Conservation (phyloP, 2,797 vertebrate species). For the Lepilemur ruficaudatus region DNA sequence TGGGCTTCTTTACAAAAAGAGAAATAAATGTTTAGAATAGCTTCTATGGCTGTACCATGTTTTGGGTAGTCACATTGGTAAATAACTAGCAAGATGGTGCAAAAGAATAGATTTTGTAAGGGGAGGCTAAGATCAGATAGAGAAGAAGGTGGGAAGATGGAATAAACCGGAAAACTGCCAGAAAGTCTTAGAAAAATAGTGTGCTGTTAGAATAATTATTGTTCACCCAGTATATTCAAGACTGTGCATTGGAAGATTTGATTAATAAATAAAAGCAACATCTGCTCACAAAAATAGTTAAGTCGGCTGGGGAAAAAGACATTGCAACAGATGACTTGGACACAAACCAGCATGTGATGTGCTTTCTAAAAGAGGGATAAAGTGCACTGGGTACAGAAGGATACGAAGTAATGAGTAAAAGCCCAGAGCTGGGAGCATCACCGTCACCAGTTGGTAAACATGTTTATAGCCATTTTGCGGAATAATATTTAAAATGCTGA, state of each 20-base stretch:
- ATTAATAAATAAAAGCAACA: slow-evolving; percentile 26
- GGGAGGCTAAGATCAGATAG: background rate
- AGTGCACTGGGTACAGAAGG: background rate
- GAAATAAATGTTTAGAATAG: background rate
- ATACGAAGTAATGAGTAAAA: background rate
- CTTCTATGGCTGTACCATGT: background rate
- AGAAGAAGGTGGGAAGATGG: background rate
- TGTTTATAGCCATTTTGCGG: background rate
- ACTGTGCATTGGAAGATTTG: background rate
- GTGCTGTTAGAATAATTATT: background rate
- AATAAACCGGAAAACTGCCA: background rate
- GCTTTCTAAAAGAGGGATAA: background rate
- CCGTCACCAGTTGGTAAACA: background rate
- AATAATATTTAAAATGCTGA: background rate
- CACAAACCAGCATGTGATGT: background rate
- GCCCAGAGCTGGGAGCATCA: rapidly evolving
- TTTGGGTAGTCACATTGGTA: background rate
- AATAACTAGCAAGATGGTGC: background rate
- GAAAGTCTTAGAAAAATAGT: background rate
- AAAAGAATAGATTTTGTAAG: background rate
- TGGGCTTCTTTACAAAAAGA: background rate
- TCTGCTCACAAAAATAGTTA: background rate
- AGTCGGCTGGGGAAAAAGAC: background rate
- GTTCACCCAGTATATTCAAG: background rate
- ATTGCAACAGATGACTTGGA: background rate